Conservation (phyloP, 2,888 invertebrate species). For the Drosophila pegasa region DNA sequence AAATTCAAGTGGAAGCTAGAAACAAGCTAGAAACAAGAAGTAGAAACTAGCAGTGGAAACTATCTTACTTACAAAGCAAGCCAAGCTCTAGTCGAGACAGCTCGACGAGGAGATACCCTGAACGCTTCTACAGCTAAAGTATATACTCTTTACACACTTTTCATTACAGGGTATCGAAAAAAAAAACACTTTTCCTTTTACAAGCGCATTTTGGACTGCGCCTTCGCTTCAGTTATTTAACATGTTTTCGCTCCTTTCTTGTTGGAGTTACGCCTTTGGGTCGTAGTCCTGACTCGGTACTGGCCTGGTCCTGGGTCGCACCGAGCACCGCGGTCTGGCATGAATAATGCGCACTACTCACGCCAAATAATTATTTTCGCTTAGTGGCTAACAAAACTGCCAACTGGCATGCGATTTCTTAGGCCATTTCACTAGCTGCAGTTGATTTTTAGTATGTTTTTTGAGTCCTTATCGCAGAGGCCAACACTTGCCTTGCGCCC, state of each 20-base stretch:
- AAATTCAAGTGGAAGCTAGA: not conserved
- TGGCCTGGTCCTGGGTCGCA: not conserved
- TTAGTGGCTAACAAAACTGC: conserved; percentile 61
- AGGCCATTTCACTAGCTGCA: conserved; percentile 55
- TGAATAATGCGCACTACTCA: conserved; percentile 82
- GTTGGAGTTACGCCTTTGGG: conserved; percentile 31
- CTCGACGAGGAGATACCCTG: no score
- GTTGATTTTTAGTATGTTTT: conserved; percentile 22
- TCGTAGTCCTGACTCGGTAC: not conserved
- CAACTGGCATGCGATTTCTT: conserved; percentile 70
- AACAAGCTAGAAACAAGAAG: no score
- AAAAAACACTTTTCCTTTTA: conserved; percentile 69
- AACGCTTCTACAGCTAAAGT: no score
- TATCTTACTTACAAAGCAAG: no score
- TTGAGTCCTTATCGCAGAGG: conserved; percentile 36
- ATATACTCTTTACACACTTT: not conserved
- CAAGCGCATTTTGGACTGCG: conserved; percentile 53
- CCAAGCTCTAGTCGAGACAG: no score
- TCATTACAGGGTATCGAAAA: not conserved
- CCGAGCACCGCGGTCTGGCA: conserved; percentile 17
- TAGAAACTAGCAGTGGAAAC: no score
- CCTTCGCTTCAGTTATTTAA: conserved; percentile 61
- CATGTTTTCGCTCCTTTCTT: conserved; percentile 54
- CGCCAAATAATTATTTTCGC: conserved; percentile 83
- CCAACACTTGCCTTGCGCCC: conserved; percentile 30